These are phyloP conservation scores for Bombyx mandarina DNA, from an alignment of 1,140 invertebrate species.

Conservation along the genomic window DNA sequence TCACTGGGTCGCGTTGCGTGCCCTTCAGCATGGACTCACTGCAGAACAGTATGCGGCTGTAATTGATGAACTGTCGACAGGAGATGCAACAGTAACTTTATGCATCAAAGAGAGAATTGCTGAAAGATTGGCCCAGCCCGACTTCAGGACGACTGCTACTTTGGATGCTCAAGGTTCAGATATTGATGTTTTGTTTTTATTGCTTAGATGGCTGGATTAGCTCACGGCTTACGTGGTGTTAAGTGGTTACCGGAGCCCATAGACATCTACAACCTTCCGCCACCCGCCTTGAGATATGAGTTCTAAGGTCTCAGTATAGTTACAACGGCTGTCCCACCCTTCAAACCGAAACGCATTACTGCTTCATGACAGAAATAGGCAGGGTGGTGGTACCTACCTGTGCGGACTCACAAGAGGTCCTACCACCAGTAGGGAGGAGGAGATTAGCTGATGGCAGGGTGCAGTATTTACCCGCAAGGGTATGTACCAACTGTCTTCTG, in stretches of 20 bases:
- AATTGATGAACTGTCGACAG: constrained; percentile 35
- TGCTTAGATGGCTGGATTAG: neutral
- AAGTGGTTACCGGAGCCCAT: no score
- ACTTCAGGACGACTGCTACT: constrained; percentile 45
- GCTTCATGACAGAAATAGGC: no score
- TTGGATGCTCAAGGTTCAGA: constrained; percentile 39
- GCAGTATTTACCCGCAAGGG: neutral
- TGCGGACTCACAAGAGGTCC: no score
- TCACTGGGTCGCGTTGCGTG: constrained; percentile 48
- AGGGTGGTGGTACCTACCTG: no score
- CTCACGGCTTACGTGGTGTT: no score
- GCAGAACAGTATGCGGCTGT: constrained; percentile 44
- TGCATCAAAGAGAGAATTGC: constrained; percentile 47
- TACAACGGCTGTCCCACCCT: no score
- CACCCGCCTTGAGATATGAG: no score
- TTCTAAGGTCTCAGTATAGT: no score
- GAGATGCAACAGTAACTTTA: constrained; percentile 32
- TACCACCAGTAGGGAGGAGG: neutral
- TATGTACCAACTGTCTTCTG: no score
- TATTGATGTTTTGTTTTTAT: neutral
- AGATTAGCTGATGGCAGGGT: neutral
- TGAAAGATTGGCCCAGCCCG: constrained; percentile 43
- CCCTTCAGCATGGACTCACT: constrained; percentile 31
- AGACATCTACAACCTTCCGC: no score
- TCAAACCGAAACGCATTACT: no score